These are phyloP conservation scores for Oreochromis aureus DNA, from an alignment of 2,113 vertebrate species.

Conservation along the genomic window DNA sequence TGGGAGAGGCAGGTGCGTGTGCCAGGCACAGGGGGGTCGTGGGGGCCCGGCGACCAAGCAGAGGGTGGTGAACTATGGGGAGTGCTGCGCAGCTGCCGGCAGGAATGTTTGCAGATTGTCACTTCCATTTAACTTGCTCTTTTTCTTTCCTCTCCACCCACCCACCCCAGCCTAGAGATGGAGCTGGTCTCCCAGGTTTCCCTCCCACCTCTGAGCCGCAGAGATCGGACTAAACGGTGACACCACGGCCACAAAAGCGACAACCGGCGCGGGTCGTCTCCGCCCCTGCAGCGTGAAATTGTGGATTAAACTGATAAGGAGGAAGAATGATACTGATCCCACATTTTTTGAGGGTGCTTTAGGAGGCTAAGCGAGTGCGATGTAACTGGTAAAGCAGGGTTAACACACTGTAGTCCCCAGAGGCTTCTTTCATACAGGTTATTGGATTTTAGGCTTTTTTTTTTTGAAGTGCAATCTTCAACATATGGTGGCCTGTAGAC, in stretches of 20 bases:
- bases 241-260: constrained; percentile 65
- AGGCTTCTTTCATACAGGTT: constrained; percentile 44
- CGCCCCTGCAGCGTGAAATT: constrained; percentile 65
- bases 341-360: constrained; percentile 26
- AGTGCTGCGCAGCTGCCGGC: constrained; percentile 68
- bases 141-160: constrained; percentile 38
- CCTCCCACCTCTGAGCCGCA: constrained; percentile 13
- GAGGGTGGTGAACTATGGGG: constrained; percentile 63
- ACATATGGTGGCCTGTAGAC: constrained; percentile 15
- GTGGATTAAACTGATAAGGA: constrained; percentile 62
- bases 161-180: constrained; percentile 22
- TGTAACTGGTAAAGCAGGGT: constrained; percentile 26
- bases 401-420: constrained; percentile 39
- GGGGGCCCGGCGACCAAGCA: constrained; percentile 21
- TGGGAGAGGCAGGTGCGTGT: constrained; percentile 77
- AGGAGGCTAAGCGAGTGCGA: constrained; percentile 15
- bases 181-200: constrained; percentile 44
- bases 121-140: constrained; percentile 74
- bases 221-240: constrained; percentile 68
- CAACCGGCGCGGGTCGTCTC: constrained; percentile 20
- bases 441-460: background rate
- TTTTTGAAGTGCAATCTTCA: background rate
- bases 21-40: constrained; percentile 61
- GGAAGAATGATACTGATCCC: constrained; percentile 18
- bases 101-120: constrained; percentile 75